These are phyloP conservation scores for Poecile montanus DNA, from an alignment of 2,797 vertebrate genomes.

Conservation along the genomic window DNA sequence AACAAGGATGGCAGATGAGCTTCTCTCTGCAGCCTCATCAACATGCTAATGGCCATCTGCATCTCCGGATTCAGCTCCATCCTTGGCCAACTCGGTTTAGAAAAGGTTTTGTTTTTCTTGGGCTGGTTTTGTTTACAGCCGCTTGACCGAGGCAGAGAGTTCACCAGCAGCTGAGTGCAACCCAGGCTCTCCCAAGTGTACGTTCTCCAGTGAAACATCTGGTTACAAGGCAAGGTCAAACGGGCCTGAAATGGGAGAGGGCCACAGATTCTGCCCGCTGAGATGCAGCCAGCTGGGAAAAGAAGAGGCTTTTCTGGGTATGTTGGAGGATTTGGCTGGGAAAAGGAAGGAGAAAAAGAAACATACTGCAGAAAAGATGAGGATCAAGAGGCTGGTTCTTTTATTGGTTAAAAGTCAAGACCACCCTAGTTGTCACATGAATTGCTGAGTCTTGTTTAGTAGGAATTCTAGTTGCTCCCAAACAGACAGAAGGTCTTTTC, in stretches of 20 bases:
- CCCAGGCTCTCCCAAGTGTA: slow-evolving; percentile 25
- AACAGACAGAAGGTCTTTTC: background rate
- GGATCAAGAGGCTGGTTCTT: slow-evolving; percentile 12
- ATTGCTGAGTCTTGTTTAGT: background rate
- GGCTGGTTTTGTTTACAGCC: slow-evolving; percentile 46
- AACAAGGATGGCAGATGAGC: background rate
- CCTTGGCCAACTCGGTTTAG: slow-evolving; percentile 36
- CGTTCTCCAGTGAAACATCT: slow-evolving; percentile 65
- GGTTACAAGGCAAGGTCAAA: slow-evolving; percentile 56
- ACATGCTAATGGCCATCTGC: slow-evolving; percentile 30
- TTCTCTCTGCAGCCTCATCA: background rate
- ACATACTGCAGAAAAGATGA: background rate
- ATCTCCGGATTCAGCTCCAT: background rate
- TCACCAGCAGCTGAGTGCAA: slow-evolving; percentile 48
- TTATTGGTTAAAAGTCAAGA: slow-evolving; percentile 37
- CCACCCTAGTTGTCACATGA: slow-evolving; percentile 35
- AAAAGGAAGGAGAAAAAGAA: slow-evolving; percentile 21
- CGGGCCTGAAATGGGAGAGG: slow-evolving; percentile 6
- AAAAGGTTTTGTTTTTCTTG: slow-evolving; percentile 61
- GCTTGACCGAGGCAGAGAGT: slow-evolving; percentile 40
- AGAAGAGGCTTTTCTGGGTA: slow-evolving; percentile 44
- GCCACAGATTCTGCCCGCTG: background rate
- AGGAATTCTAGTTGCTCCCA: background rate
- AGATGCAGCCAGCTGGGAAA: slow-evolving; percentile 48
- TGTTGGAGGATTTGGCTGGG: slow-evolving; percentile 25